These are phyloP conservation scores for Todiramphus chloris DNA, from an alignment of 2,113 vertebrate genomes.

Conservation along the genomic window DNA sequence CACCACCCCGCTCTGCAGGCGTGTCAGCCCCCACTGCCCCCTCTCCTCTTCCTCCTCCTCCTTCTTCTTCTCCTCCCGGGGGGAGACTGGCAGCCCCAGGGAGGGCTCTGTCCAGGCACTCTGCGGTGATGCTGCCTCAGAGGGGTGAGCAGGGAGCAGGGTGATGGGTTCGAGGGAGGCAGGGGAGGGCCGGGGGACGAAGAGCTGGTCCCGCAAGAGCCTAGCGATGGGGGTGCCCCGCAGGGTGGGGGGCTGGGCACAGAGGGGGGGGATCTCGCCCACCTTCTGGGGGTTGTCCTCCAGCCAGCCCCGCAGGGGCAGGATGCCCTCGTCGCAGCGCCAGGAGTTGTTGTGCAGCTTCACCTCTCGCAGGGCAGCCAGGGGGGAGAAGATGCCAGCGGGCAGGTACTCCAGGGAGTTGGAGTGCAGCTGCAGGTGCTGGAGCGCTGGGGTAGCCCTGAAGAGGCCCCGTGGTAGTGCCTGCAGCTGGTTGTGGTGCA, in stretches of 20 bases:
- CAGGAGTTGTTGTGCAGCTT: conserved; percentile 88
- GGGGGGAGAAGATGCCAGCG: conserved; percentile 73
- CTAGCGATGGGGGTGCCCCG: conserved; percentile 61
- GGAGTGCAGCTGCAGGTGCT: conserved; percentile 82
- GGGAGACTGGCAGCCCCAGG: background rate
- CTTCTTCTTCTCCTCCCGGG: background rate
- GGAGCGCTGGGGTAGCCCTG: conserved; percentile 63
- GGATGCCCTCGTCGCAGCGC: conserved; percentile 84
- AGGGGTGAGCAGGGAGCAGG: background rate
- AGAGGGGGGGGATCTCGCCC: conserved; percentile 72
- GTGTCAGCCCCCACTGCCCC: conserved; percentile 54
- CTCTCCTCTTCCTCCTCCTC: conserved; percentile 19
- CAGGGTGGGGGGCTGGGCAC: conserved; percentile 71
- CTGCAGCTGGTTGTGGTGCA: conserved; percentile 86
- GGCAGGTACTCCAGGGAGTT: conserved; percentile 85
- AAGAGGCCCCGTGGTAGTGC: conserved; percentile 80
- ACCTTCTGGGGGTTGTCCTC: conserved; percentile 70
- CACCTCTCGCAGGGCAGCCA: conserved; percentile 75
- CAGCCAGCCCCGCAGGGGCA: conserved; percentile 85
- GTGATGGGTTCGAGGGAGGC: background rate
- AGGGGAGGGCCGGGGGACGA: background rate
- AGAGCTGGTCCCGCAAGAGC: conserved; percentile 43
- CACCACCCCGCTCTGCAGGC: conserved; percentile 68
- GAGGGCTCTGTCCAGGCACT: background rate
- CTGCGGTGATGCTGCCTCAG: fast-evolving